Conservation (phyloP, 2,888 invertebrate genomes). For the Lymantria dispar region DNA sequence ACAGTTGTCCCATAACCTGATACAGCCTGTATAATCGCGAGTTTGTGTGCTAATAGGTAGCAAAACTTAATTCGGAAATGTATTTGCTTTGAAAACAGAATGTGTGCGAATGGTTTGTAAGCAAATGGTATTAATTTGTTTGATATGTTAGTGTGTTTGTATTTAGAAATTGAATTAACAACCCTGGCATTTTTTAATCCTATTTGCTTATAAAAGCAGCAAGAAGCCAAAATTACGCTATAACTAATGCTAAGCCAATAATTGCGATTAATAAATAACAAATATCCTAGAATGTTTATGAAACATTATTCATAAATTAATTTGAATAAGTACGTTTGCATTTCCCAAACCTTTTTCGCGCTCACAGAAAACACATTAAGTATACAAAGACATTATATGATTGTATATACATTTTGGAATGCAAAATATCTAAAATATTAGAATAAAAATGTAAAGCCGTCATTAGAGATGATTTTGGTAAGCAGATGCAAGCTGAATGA, state of each 20-base stretch:
- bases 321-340: constrained; percentile 41
- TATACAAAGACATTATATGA: too few relatives aligned
- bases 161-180: constrained; percentile 15
- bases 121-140: background rate
- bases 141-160: background rate
- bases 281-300: constrained; percentile 5
- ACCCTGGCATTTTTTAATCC: constrained; percentile 21
- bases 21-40: too few relatives aligned
- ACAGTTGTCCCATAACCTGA: too few relatives aligned
- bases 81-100: too few relatives aligned
- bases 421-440: constrained; percentile 22
- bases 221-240: constrained; percentile 26
- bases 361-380: constrained; percentile 21
- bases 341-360: constrained; percentile 32
- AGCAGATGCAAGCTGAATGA: too few relatives aligned
- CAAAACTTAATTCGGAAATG: too few relatives aligned
- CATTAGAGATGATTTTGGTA: background rate
- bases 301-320: constrained; percentile 1
- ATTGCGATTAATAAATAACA: constrained; percentile 39
- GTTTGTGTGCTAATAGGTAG: too few relatives aligned
- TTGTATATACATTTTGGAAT: constrained; percentile 28
- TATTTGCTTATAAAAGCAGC: constrained; percentile 24
- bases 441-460: background rate
- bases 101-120: too few relatives aligned
- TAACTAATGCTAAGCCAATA: constrained; percentile 30